Conservation (phyloP, 1,140 invertebrate species). For the Laupala kohalensis region DNA sequence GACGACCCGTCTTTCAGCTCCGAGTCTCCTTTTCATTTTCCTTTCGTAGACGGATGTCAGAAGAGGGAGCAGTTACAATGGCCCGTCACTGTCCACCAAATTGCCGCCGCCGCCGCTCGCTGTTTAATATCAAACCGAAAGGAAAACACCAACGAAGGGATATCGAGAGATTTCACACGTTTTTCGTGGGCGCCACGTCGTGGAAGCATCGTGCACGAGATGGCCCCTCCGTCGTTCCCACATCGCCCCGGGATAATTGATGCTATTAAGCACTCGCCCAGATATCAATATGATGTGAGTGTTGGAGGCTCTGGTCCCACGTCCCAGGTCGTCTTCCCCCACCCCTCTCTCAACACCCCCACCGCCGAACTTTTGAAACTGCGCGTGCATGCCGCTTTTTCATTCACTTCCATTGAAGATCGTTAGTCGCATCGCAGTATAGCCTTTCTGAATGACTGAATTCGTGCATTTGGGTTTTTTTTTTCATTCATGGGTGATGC, state of each 20-base stretch:
- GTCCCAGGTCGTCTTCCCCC: too few species aligned
- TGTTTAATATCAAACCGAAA: neutral
- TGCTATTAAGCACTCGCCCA: neutral
- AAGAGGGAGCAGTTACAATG: neutral
- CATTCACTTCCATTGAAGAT: neutral
- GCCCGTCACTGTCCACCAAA: neutral
- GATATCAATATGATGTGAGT: neutral
- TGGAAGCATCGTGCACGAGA: neutral
- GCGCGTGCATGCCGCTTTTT: neutral
- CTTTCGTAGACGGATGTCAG: too few species aligned
- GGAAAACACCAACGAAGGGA: neutral
- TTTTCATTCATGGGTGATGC: neutral
- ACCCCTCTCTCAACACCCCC: neutral
- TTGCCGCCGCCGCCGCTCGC: neutral
- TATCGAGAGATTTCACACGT: neutral
- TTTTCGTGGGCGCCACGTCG: neutral
- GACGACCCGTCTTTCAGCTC: neutral
- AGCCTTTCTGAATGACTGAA: neutral
- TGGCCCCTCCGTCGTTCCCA: neutral
- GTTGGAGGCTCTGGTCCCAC: neutral
- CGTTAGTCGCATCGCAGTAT: neutral
- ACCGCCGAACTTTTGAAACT: neutral
- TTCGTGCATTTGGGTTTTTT: neutral
- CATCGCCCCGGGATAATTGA: neutral
- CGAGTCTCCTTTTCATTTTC: neutral